Base-by-base conservation (phyloP, 2,113 vertebrate genomes). In the Oncorhynchus gorbuscha region DNA sequence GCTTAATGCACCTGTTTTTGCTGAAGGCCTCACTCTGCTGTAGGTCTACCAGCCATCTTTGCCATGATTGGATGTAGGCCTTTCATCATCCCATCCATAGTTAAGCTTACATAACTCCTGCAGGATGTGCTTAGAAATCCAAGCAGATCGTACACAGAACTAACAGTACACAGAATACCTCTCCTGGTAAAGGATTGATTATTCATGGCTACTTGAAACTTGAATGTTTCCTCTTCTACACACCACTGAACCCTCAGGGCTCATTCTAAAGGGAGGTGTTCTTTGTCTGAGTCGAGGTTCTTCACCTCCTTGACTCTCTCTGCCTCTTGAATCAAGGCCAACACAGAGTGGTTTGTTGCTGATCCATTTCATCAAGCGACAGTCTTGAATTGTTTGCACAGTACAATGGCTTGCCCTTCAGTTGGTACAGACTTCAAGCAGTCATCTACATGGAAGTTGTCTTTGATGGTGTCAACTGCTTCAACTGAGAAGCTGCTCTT, bases 381-480 rank as follows among this genome's bases (percentile, higher is more conserved):
- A 76, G 3, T 51, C 68, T 12, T 32, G 49, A 16, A 24, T 71
- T 28, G 8, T 16, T 35, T 13, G 14, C 35, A 48, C 5, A 76
- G 68, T 5, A 11, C 4, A 9, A 64, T 28, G 13, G 24, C 69
- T 11, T 77, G 16, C 3, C 14, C 30, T 20, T 71, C 75, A 18
- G 58, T 26, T 16, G 30, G 30, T 13, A 65, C 5, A 11, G 35
- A 72, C 9, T 24, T 26, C 3, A 76, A 32, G 24, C 45, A 51
- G 11, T 73, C 77, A 48, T 78, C 69, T 5, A 79, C 77, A 58
- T 79, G 74, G 22, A 74, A 58, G 28, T 64, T 73, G 22, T 20
- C 66, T n/a, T 35, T 35, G 32, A 35, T 35, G 32, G 32, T 5
- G 32, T 35, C 1, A 35, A 35, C 32, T 35, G 32, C 32, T 35